A percentile compares a stretch with the other conserved stretches of the same genome.
Evolutionary conservation across 2,888 invertebrate species (phyloP).

Genomic region (Villa cingulata): DNA sequence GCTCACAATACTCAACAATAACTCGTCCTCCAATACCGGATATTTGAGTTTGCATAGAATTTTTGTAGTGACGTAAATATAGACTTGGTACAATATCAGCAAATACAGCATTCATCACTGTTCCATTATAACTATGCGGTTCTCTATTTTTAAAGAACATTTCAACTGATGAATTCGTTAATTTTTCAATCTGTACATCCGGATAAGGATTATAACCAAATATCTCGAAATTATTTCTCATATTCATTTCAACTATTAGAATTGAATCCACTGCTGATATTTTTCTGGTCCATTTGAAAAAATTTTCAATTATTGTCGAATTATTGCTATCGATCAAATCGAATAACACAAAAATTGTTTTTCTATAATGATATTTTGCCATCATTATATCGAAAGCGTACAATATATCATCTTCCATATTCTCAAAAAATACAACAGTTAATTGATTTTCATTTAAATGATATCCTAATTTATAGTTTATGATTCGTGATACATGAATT

Average conservation of each 20-base stretch:
- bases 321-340: background rate
- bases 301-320: background rate
- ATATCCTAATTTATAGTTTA: background rate
- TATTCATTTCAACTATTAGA: background rate
- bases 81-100: background rate
- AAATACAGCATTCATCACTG: background rate
- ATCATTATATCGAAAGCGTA: background rate
- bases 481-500: background rate
- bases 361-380: background rate
- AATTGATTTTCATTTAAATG: background rate
- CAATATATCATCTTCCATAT: background rate
- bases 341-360: background rate
- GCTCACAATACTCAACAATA: background rate
- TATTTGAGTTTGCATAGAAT: too few species aligned
- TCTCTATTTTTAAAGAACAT: background rate
- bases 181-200: background rate
- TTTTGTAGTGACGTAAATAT: too few species aligned
- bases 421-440: background rate
- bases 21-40: background rate
- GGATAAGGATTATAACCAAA: background rate
- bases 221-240: background rate
- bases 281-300: background rate
- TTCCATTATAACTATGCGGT: background rate
- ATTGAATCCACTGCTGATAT: background rate
- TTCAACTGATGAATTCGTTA: background rate